phyloP scores from a whole-genome alignment of 2,888 invertebrate genomes.

The Orchestes rusci region DNA sequence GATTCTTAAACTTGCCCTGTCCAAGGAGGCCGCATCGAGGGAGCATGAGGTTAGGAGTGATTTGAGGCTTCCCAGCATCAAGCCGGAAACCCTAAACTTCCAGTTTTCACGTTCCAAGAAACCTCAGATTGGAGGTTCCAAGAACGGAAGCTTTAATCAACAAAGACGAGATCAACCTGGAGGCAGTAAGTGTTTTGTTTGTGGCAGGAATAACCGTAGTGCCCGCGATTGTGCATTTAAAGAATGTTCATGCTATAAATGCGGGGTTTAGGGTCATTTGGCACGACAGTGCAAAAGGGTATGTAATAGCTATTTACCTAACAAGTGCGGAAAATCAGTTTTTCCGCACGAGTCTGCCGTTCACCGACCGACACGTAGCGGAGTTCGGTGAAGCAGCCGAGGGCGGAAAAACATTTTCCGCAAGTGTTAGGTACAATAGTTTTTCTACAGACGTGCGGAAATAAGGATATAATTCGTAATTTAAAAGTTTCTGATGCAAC shows the following conservation, averaged over 20 bases:
- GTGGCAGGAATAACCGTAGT: conserved; percentile 8
- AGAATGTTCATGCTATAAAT: conserved; percentile 15
- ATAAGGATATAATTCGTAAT: too few species aligned
- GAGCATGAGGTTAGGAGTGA: conserved; percentile 8
- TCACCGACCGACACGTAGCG: too few species aligned
- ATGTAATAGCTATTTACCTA: too few species aligned
- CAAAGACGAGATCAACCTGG: background rate
- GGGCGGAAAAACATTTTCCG: too few species aligned
- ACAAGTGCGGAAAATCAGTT: too few species aligned
- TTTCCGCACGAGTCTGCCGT: too few species aligned
- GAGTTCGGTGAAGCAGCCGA: too few species aligned
- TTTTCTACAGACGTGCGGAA: too few species aligned
- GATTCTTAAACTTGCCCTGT: conserved; percentile 11
- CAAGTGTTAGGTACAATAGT: too few species aligned
- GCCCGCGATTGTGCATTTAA: conserved; percentile 1
- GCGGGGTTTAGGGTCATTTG: conserved; percentile 17
- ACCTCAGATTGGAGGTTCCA: background rate
- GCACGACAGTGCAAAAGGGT: conserved; percentile 14
- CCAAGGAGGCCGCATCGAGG: conserved; percentile 14
- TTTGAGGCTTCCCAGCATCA: conserved; percentile 1
- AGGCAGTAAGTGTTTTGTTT: conserved; percentile 8
- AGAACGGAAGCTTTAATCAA: too few species aligned
- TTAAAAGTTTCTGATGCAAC: too few species aligned
- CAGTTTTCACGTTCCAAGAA: background rate
- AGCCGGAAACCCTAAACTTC: conserved; percentile 2